Evolutionary conservation across 1,140 invertebrate genomes (phyloP).

Genomic region (Philotrypesis tridentata): DNA sequence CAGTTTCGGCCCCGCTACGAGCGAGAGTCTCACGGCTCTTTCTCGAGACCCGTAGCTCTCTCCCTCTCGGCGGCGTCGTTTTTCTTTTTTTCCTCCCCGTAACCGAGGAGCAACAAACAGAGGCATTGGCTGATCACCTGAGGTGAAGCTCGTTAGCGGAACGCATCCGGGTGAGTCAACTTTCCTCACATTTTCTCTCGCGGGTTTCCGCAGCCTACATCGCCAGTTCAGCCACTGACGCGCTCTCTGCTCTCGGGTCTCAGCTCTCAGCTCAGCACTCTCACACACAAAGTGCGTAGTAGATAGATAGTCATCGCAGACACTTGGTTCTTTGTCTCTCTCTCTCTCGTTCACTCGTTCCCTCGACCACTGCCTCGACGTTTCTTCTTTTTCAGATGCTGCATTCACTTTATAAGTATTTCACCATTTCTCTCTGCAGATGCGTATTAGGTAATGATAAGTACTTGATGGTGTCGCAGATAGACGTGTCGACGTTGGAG

Average conservation of each 20-base stretch:
- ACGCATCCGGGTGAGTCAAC: conserved; percentile 69
- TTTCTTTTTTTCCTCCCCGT: conserved; percentile 24
- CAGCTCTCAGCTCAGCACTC: not conserved
- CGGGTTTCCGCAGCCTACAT: not conserved
- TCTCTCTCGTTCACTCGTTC: not conserved
- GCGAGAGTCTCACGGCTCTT: conserved; percentile 26
- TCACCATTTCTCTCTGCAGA: not conserved
- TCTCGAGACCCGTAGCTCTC: conserved; percentile 1
- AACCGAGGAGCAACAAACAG: conserved; percentile 27
- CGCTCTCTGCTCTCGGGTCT: conserved; percentile 2
- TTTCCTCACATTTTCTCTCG: not conserved
- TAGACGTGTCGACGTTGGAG: no score
- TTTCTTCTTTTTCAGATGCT: not conserved
- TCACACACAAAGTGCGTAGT: not conserved
- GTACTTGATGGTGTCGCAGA: not conserved
- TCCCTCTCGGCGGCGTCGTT: conserved; percentile 10
- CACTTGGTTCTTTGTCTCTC: not conserved
- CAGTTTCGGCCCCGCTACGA: conserved; percentile 21
- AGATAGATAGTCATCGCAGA: not conserved
- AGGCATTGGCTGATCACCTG: conserved; percentile 64
- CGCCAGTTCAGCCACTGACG: conserved; percentile 7
- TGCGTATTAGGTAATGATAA: not conserved
- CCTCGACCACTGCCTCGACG: not conserved
- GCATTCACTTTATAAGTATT: no score
- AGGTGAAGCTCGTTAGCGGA: conserved; percentile 61